These are phyloP conservation scores for Aphis gossypii DNA, from an alignment of 1,140 invertebrate genomes.

Conservation along the genomic window DNA sequence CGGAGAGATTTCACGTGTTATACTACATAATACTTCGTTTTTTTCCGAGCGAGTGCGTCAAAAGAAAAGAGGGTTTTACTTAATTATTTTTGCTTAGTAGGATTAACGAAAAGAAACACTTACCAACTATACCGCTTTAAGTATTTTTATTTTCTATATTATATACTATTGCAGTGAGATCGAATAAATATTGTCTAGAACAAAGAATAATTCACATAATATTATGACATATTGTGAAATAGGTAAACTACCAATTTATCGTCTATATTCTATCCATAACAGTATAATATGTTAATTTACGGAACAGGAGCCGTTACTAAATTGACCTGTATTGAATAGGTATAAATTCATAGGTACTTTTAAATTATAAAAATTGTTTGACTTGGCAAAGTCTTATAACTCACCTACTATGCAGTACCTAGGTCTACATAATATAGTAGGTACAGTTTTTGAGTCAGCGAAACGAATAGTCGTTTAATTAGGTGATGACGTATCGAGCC, in stretches of 20 bases:
- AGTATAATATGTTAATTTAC: too few species aligned
- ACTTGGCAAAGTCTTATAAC: too few species aligned
- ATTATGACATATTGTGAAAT: background rate
- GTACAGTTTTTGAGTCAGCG: too few species aligned
- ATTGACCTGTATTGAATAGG: too few species aligned
- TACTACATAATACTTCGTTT: background rate
- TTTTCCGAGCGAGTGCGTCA: background rate
- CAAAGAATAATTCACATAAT: background rate
- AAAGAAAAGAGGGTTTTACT: background rate
- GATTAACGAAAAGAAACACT: background rate
- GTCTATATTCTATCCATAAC: too few species aligned
- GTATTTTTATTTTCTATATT: background rate
- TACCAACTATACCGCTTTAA: background rate
- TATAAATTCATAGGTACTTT: too few species aligned
- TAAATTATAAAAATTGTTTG: too few species aligned
- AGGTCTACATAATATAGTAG: too few species aligned
- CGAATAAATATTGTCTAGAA: background rate
- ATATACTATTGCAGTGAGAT: background rate
- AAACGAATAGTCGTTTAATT: too few species aligned
- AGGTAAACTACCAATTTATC: background rate
- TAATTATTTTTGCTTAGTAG: background rate
- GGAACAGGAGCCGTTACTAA: too few species aligned
- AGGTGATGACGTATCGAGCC: too few species aligned
- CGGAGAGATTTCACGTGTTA: background rate
- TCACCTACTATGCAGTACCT: too few species aligned